A percentile compares a stretch with the other conserved stretches of the same genome.
These are phyloP conservation scores for Plemyria rubiginata DNA, from an alignment of 2,888 invertebrate genomes.

Conservation along the genomic window DNA sequence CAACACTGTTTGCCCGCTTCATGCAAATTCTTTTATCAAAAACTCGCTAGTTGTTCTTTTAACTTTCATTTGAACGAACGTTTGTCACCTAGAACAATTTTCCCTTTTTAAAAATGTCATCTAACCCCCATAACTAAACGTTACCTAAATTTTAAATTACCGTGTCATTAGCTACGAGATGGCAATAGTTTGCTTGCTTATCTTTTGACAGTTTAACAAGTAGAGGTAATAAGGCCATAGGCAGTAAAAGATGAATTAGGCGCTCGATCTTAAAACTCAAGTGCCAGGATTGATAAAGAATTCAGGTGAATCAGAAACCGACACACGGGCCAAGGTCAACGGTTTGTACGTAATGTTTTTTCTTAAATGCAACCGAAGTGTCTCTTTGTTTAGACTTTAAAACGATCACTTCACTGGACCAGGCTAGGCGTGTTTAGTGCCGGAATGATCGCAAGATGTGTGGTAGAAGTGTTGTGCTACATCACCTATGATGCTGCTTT, in stretches of 20 bases:
- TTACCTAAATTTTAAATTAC: not conserved
- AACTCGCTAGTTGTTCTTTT: constrained; percentile 36
- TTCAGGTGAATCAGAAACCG: constrained; percentile 62
- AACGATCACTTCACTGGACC: not conserved
- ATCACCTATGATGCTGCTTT: constrained; percentile 57
- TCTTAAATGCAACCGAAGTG: constrained; percentile 40
- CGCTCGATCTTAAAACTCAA: constrained; percentile 37
- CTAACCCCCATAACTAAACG: no score
- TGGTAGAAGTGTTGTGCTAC: constrained; percentile 61
- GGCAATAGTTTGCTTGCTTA: no score
- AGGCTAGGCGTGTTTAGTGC: constrained; percentile 30
- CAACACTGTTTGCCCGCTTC: constrained; percentile 28
- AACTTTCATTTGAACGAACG: constrained; percentile 34
- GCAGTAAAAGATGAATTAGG: constrained; percentile 18
- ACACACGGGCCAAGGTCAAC: constrained; percentile 57
- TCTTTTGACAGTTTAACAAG: no score
- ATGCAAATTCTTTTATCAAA: constrained; percentile 35
- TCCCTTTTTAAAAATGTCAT: no score
- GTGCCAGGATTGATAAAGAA: constrained; percentile 51
- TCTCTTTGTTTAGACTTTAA: constrained; percentile 18
- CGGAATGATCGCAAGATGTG: constrained; percentile 58
- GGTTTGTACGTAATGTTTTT: constrained; percentile 42
- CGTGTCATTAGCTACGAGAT: not conserved
- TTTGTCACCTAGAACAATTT: constrained; percentile 11
- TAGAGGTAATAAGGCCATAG: not conserved